These are phyloP conservation scores for Platysternon megacephalum DNA, from an alignment of 2,113 vertebrate species.

Conservation along the genomic window DNA sequence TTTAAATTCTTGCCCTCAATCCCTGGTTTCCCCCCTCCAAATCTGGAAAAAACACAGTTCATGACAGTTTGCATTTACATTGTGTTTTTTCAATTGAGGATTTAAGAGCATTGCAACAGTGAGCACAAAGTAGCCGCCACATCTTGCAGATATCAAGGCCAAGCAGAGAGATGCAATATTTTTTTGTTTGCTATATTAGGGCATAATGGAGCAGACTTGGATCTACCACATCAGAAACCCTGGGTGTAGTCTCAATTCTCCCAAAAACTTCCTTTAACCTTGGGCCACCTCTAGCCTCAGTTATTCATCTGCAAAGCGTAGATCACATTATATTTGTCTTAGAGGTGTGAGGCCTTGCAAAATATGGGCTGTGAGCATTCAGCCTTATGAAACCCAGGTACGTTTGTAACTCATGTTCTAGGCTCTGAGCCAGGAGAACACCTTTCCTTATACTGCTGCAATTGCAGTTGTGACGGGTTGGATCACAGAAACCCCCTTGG, in stretches of 20 bases:
- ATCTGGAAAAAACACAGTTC: neutral
- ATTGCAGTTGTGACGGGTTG: too few relatives aligned
- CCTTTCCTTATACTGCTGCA: neutral
- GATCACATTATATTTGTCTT: neutral
- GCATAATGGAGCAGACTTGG: neutral
- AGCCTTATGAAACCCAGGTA: neutral
- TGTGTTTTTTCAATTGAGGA: fast-evolving
- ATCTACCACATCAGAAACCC: neutral
- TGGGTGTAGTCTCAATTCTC: neutral
- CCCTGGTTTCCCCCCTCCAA: neutral
- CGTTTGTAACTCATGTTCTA: neutral
- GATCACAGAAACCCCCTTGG: too few relatives aligned
- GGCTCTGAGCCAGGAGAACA: neutral
- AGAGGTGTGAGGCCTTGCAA: neutral
- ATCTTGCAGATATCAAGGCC: neutral
- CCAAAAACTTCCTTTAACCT: neutral
- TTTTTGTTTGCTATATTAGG: neutral
- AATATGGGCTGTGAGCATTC: neutral
- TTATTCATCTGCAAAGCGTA: neutral
- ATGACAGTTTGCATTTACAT: neutral
- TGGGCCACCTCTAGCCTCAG: neutral
- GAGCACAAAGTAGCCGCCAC: neutral
- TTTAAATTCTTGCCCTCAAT: neutral
- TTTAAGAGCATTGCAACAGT: neutral
- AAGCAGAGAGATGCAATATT: neutral